Evolutionary conservation across 2,797 vertebrate species (phyloP).

Genomic region (Pseudochirops corinnae): DNA sequence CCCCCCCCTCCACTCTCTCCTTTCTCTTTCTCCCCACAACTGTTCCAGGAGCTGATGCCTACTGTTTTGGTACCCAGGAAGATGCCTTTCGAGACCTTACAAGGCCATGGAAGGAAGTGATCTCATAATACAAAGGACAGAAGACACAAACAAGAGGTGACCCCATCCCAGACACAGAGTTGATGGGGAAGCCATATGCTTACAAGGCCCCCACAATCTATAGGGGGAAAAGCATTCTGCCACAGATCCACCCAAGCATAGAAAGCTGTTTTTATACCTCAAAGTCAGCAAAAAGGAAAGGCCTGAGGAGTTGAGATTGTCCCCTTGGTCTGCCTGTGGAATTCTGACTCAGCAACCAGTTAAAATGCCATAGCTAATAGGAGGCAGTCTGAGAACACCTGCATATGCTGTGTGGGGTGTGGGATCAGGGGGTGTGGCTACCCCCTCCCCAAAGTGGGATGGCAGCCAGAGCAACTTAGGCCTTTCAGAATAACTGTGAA

Average conservation of each 20-base stretch:
- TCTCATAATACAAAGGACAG: background rate
- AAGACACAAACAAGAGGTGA: background rate
- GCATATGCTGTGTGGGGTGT: background rate
- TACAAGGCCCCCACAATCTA: background rate
- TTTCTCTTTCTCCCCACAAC: background rate
- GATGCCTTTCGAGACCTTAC: background rate
- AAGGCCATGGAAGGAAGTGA: background rate
- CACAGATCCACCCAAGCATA: background rate
- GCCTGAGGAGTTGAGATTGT: background rate
- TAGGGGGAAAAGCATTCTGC: background rate
- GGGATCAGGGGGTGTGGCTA: background rate
- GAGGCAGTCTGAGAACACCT: background rate
- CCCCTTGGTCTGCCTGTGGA: background rate
- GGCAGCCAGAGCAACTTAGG: background rate
- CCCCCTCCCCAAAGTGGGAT: background rate
- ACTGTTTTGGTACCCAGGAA: background rate
- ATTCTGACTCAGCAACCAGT: background rate
- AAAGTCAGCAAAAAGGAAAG: background rate
- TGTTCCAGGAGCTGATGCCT: background rate
- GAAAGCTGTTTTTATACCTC: background rate
- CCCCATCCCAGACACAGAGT: background rate
- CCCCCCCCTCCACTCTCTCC: accelerated
- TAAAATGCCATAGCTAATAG: background rate
- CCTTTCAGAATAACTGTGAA: background rate
- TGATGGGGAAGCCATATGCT: background rate